phyloP scores from a whole-genome alignment of 2,888 invertebrate species.

The Hipparchia sbordonii region DNA sequence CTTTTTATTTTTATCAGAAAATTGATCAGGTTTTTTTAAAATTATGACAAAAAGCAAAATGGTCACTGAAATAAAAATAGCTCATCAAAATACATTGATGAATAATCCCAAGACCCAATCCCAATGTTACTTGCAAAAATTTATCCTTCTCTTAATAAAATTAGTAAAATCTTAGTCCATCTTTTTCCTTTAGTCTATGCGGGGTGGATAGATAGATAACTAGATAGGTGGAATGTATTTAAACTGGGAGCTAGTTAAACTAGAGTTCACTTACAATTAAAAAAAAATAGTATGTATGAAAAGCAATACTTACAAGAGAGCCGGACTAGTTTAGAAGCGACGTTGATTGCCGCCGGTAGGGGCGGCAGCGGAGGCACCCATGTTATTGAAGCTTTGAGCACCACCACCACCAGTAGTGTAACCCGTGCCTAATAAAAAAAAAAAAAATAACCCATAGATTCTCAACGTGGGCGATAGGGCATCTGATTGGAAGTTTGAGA shows the following conservation, averaged over 20 bases:
- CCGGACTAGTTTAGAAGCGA: conserved; percentile 1
- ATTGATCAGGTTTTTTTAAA: no score
- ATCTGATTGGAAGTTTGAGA: no score
- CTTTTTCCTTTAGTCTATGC: background rate
- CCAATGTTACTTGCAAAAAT: no score
- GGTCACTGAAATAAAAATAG: no score
- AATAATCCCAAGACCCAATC: no score
- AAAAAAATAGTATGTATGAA: background rate
- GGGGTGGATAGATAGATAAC: background rate
- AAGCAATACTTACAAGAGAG: conserved; percentile 16
- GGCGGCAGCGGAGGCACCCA: background rate
- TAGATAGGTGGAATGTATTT: background rate
- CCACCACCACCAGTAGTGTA: conserved; percentile 6
- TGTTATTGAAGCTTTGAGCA: background rate
- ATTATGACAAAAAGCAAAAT: no score
- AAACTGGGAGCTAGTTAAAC: background rate
- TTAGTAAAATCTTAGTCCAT: background rate
- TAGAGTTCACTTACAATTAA: background rate
- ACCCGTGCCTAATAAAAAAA: background rate
- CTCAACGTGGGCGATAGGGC: no score
- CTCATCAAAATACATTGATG: no score
- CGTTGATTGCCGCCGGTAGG: background rate
- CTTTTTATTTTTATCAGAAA: no score
- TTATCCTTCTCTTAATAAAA: no score
- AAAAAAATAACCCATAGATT: no score